Evolutionary conservation across 1,140 invertebrate genomes (phyloP).

Genomic region (Centruroides sculpturatus): DNA sequence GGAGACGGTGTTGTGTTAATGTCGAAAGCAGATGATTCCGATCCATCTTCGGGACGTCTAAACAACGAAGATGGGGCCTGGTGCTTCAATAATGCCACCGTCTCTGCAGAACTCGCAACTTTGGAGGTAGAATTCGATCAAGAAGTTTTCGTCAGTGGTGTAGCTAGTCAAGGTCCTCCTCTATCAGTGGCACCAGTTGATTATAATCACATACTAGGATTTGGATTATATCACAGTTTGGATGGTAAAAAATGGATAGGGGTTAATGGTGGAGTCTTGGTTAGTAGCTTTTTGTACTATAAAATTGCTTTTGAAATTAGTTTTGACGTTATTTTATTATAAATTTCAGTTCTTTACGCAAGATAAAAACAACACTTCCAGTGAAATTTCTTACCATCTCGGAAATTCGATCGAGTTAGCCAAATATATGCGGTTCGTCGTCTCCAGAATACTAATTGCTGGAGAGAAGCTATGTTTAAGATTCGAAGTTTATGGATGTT

Average conservation of each 20-base stretch:
- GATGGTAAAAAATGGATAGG: not conserved
- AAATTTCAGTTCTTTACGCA: constrained; percentile 4
- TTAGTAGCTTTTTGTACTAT: not conserved
- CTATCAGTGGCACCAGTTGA: not conserved
- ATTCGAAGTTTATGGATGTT: constrained; percentile 8
- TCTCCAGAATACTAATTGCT: not conserved
- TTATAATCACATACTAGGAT: constrained; percentile 5
- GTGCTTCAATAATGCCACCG: constrained; percentile 5
- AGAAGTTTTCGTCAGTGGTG: not conserved
- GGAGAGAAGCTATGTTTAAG: not conserved
- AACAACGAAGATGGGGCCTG: constrained; percentile 1
- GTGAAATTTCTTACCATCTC: constrained; percentile 1
- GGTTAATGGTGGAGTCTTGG: constrained; percentile 1
- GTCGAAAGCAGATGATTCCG: not conserved
- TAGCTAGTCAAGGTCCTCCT: constrained; percentile 6
- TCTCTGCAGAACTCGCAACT: not conserved
- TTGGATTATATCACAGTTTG: not conserved
- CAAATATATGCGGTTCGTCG: constrained; percentile 4
- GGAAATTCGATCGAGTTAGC: not conserved
- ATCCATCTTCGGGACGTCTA: not conserved
- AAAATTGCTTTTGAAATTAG: no score
- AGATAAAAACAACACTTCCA: not conserved
- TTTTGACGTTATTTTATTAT: not conserved
- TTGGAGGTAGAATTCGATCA: not conserved
- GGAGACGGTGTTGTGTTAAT: no score